Base-by-base conservation (phyloP, 2,888 invertebrate species). In the Calliphora vomitoria region DNA sequence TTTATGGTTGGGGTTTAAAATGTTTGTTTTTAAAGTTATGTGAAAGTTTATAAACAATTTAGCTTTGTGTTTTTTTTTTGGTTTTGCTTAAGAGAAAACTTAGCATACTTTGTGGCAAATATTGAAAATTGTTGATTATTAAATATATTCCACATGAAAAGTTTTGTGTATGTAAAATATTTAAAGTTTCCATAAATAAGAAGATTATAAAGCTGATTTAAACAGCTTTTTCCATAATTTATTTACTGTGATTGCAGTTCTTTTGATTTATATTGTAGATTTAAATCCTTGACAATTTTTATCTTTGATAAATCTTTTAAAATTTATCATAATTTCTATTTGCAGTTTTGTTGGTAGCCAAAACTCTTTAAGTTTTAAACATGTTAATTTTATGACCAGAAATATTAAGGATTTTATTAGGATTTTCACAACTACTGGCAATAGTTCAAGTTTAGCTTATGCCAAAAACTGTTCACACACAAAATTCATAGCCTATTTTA, bases 241-340 rank as follows among this genome's bases (percentile, higher is more conserved):
- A 25, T 25, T 50, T 50, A 50, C 13, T 50, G 5, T 50, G n/a
- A 50, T n/a, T 50, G 50, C 15, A n/a, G 35, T 35, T 35, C 35
- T 35, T n/a, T n/a, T 15, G 50, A 3, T n/a, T 13, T 13, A 5
- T 50, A 15, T 50, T 50, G n/a, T n/a, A 15, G 5, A 50, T 50
- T 50, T 15, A 35, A 35, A 55, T 18, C 18, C 18, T 55, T 55
- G 8, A 20, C 18, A 55, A 55, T 6, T 4, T 35, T 35, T 35
- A 55, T 55, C 55, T 55, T 18, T 55, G 0, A 50, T 8, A 55
- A 55, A 55, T 55, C 55, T 55, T 18, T 55, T 5, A 50, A 18
- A 55, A 55, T 20, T 55, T 55, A 55, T 55, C 20, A 55, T 55
- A n/a, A 53, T n/a, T 53, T n/a, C 4, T 53, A n/a, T 53, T 53